A percentile compares a stretch with the other conserved stretches of the same genome.
Conservation (phyloP, 1,140 invertebrate genomes). For the Planococcus citri region DNA sequence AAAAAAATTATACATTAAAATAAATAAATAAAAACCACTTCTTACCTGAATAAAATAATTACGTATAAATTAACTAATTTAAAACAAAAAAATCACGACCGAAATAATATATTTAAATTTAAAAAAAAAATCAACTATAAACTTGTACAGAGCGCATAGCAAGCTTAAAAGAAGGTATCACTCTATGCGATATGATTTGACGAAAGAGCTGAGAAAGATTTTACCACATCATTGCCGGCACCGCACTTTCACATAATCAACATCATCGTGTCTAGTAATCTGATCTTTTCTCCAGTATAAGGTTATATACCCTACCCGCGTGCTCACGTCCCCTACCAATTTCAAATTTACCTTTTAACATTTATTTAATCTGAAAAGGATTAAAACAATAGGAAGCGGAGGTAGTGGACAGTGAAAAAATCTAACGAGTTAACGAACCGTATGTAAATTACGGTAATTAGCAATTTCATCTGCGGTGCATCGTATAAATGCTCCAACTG, state of each 20-base stretch:
- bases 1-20: background rate
- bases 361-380: constrained; percentile 4
- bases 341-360: background rate
- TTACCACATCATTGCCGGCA: constrained; percentile 18
- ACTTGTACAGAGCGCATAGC: background rate
- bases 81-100: background rate
- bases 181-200: background rate
- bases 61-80: background rate
- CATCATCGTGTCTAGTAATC: constrained; percentile 14
- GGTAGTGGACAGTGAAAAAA: background rate
- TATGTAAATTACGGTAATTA: background rate
- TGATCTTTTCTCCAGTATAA: constrained; percentile 11
- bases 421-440: background rate
- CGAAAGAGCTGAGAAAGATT: constrained; percentile 10
- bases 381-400: background rate
- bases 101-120: background rate
- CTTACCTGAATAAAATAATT: background rate
- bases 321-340: background rate
- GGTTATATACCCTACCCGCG: constrained; percentile 2
- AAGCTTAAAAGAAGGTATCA: background rate
- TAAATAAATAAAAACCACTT: background rate
- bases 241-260: constrained; percentile 18
- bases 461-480: background rate
- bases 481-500: too few species aligned
- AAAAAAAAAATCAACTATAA: background rate